A percentile compares a stretch with the other conserved stretches of the same genome.
Conservation (phyloP, 2,113 vertebrate genomes). For the Phoenicopterus ruber region DNA sequence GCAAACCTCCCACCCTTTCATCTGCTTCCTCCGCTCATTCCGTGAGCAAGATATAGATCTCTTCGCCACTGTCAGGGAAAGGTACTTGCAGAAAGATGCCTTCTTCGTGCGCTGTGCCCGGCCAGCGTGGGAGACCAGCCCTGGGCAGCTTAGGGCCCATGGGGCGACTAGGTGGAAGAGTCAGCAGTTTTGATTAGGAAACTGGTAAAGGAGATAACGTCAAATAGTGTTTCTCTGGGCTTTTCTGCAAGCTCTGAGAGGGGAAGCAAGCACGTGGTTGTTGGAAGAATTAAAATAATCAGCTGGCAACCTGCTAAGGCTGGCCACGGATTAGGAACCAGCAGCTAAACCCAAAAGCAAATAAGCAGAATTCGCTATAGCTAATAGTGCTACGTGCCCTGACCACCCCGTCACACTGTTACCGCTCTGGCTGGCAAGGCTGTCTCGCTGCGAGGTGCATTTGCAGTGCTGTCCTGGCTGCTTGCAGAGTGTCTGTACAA, state of each 20-base stretch:
- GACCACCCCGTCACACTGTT: fast-evolving
- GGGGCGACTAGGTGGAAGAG: background rate
- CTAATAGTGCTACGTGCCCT: background rate
- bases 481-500: background rate
- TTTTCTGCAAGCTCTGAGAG: background rate
- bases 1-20: background rate
- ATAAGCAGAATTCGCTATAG: background rate
- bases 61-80: background rate
- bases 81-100: background rate
- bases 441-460: background rate
- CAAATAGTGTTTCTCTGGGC: background rate
- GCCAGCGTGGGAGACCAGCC: background rate
- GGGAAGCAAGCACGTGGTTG: background rate
- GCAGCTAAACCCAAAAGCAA: background rate
- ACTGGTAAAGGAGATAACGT: background rate
- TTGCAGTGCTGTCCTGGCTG: background rate
- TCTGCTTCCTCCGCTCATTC: background rate
- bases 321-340: background rate
- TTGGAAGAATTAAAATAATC: background rate
- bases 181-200: background rate
- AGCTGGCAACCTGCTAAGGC: background rate
- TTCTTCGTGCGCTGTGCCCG: background rate
- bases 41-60: background rate
- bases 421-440: background rate
- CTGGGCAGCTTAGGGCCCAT: background rate